Evolutionary conservation across 2,113 vertebrate genomes (phyloP).

Genomic region (Tympanuchus pallidicinctus): DNA sequence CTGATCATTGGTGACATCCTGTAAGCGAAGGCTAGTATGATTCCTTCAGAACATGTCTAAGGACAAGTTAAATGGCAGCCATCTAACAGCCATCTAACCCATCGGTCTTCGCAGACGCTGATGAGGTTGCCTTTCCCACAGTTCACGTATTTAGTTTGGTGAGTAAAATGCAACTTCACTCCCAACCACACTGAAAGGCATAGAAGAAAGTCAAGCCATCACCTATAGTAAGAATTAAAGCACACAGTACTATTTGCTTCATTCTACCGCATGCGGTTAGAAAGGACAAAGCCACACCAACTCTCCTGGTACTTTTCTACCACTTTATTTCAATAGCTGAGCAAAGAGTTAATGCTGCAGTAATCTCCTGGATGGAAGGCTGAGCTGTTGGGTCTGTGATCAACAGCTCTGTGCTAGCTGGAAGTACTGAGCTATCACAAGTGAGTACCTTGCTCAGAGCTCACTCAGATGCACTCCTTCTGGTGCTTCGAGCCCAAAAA

Average conservation of each 20-base stretch:
- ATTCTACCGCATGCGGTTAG: rapidly evolving
- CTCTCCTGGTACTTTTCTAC: background rate
- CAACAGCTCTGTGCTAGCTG: background rate
- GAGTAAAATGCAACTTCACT: background rate
- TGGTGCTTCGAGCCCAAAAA: background rate
- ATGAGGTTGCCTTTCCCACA: background rate
- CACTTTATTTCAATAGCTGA: background rate
- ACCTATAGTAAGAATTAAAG: background rate
- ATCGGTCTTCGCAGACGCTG: background rate
- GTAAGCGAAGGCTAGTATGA: background rate
- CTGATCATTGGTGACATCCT: background rate
- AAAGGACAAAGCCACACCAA: background rate
- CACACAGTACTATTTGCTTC: background rate
- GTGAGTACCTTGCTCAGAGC: background rate
- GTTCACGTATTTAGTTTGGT: background rate
- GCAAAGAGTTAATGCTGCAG: background rate
- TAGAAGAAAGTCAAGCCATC: background rate
- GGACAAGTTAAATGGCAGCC: slow-evolving; percentile 40
- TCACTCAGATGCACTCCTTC: background rate
- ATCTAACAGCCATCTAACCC: background rate
- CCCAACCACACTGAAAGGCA: background rate
- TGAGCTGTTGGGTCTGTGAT: background rate
- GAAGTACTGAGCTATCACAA: background rate
- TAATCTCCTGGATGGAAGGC: background rate
- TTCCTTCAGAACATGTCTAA: background rate